Conservation (phyloP, 64 coral and sea anemone species). For the Cladopsammia gracilis region DNA sequence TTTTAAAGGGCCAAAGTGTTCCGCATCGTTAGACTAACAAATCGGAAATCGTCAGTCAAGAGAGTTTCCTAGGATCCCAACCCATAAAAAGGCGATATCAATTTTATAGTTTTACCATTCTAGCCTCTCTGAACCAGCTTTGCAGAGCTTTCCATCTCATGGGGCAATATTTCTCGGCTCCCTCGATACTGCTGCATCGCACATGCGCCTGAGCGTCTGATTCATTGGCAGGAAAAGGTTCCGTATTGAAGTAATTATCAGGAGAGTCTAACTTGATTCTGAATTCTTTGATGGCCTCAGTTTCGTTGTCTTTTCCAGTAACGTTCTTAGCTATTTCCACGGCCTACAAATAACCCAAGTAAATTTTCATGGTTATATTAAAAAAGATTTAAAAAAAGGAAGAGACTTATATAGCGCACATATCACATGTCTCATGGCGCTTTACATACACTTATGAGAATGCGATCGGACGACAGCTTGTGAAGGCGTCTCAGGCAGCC, state of each 20-base stretch:
- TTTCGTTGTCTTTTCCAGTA: not conserved
- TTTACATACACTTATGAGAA: too few relatives aligned
- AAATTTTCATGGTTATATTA: not conserved
- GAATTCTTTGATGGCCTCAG: constrained; percentile 11
- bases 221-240: constrained; percentile 60
- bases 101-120: constrained; percentile 40
- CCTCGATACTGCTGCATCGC: constrained; percentile 48
- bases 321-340: not conserved
- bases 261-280: not conserved
- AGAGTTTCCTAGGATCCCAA: too few relatives aligned
- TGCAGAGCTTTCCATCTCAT: constrained; percentile 81
- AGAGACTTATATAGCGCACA: too few relatives aligned
- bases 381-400: too few relatives aligned
- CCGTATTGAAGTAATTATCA: not conserved
- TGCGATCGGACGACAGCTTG: too few relatives aligned
- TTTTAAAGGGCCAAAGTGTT: too few relatives aligned
- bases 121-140: constrained; percentile 69
- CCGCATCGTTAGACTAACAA: too few relatives aligned
- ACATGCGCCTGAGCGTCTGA: constrained; percentile 38
- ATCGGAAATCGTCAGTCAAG: too few relatives aligned
- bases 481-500: too few relatives aligned
- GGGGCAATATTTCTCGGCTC: constrained; percentile 77
- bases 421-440: too few relatives aligned
- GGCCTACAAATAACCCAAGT: not conserved
- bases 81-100: too few relatives aligned